These are phyloP conservation scores for Cydia splendana DNA, from an alignment of 1,140 invertebrate species.

Conservation along the genomic window DNA sequence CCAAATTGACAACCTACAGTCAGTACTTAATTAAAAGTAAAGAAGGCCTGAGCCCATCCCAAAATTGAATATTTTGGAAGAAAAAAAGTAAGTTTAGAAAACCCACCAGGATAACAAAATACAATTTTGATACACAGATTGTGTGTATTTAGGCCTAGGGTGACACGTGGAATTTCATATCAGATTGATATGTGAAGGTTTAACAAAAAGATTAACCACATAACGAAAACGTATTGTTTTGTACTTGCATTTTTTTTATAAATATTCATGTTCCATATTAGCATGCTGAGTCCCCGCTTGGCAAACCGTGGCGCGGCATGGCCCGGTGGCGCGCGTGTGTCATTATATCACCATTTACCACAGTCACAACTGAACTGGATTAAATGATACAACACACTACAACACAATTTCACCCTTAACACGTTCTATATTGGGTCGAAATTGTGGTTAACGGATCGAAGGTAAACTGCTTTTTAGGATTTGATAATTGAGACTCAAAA, in stretches of 20 bases:
- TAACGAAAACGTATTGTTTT: conserved; percentile 54
- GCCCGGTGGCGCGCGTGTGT: conserved; percentile 53
- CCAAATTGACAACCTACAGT: too few relatives aligned
- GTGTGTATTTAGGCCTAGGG: neutral
- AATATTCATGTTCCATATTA: conserved; percentile 76
- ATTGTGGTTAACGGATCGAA: neutral
- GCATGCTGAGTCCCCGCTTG: conserved; percentile 53
- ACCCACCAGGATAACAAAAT: too few relatives aligned
- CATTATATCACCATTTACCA: conserved; percentile 75
- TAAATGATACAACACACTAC: neutral
- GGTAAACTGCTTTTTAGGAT: neutral
- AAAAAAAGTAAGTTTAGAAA: too few relatives aligned
- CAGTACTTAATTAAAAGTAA: too few relatives aligned
- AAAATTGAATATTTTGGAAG: too few relatives aligned
- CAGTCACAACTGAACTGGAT: conserved; percentile 57
- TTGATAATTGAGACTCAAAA: neutral
- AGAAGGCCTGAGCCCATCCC: too few relatives aligned
- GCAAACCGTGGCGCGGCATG: conserved; percentile 47
- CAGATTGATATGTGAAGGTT: neutral
- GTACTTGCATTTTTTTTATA: conserved; percentile 62
- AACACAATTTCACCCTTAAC: neutral
- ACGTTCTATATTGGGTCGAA: neutral
- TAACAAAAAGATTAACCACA: neutral
- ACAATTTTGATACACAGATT: too few relatives aligned
- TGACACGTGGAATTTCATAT: conserved; percentile 7